These are phyloP conservation scores for Hippocampus comes DNA, from an alignment of 2,113 vertebrate genomes.

Conservation along the genomic window DNA sequence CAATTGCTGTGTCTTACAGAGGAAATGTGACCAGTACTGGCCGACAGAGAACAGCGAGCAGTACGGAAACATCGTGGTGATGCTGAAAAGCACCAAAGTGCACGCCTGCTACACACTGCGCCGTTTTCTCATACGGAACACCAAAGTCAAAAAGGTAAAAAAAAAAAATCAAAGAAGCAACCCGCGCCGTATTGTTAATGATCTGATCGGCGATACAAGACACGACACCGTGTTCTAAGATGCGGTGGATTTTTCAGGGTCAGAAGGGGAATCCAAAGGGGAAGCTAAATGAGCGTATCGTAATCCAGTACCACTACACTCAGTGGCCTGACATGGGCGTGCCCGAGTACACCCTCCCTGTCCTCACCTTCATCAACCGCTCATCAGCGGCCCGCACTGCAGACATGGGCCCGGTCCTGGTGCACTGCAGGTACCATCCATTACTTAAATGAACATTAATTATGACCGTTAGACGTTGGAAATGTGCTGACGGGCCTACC, in stretches of 20 bases:
- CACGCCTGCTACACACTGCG: conserved; percentile 95
- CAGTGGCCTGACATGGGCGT: conserved; percentile 99
- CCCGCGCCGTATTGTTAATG: not conserved
- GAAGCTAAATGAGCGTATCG: conserved; percentile 84
- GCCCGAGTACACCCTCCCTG: conserved; percentile 91
- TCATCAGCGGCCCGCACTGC: conserved; percentile 81
- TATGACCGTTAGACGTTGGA: conserved; percentile 11
- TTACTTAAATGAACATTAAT: conserved; percentile 14
- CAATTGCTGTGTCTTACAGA: conserved; percentile 65
- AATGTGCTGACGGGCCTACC: conserved; percentile 20
- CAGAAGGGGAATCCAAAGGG: conserved; percentile 91
- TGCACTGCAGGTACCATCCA: conserved; percentile 90
- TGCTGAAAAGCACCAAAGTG: conserved; percentile 90
- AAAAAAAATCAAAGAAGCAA: not conserved
- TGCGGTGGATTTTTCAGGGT: conserved; percentile 64
- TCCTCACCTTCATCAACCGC: conserved; percentile 93
- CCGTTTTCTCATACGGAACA: conserved; percentile 87
- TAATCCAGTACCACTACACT: conserved; percentile 96
- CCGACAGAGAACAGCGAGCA: conserved; percentile 93
- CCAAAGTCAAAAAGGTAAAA: conserved; percentile 90
- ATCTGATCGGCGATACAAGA: not conserved
- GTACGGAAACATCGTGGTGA: conserved; percentile 94
- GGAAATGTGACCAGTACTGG: conserved; percentile 99
- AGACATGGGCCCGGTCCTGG: conserved; percentile 89
- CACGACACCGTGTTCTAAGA: not conserved